Base-by-base conservation (phyloP, 2,888 invertebrate species). In the Ennomos quercinarius region DNA sequence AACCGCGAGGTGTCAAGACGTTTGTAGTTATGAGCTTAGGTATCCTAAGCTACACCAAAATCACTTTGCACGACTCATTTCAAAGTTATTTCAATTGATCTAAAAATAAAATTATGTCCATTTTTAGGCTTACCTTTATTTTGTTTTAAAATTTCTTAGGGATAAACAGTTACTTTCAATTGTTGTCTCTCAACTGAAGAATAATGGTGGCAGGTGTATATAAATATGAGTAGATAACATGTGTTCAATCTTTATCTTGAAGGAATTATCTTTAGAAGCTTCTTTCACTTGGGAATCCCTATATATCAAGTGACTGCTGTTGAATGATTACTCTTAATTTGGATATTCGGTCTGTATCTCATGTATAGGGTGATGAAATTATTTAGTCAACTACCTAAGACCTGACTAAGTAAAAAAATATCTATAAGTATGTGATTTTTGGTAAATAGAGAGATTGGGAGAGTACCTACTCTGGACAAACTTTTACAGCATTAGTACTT, bases 241-340 rank as follows among this genome's bases (percentile, higher is more conserved):
- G 58, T 38, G 67, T 74, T 63, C 57, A 39, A 38, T 41, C 52
- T 62, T 78, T 77, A 78, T 77, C 80, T 79, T 73, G 72, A 73
- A 68, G 12, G 62, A 54, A 64, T 76, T 77, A 80, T 81, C 78
- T 71, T 12, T 49, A 34, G 71, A 73, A 70, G 69, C 70, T 72
- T 67, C 68, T 62, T 69, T 59, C 42, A 48, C 36, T 71, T 67
- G 76, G 78, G 50, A 72, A 74, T 81, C 45, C 77, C 77, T 64
- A 70, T 73, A 71, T 58, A 66, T 68, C 57, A 58, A 58, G 61
- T 68, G 63, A 61, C 70, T 69, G 57, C 57, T 42, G 44, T 61
- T 69, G 72, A 76, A 64, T 67, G 72, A 72, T 74, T 61, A 58
- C 57, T 65, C 49, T 63, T 61, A 54, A 44, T 65, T 61, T 56